Evolutionary conservation across 2,888 invertebrate genomes (phyloP).

Genomic region (Caenorhabditis panamensis): DNA sequence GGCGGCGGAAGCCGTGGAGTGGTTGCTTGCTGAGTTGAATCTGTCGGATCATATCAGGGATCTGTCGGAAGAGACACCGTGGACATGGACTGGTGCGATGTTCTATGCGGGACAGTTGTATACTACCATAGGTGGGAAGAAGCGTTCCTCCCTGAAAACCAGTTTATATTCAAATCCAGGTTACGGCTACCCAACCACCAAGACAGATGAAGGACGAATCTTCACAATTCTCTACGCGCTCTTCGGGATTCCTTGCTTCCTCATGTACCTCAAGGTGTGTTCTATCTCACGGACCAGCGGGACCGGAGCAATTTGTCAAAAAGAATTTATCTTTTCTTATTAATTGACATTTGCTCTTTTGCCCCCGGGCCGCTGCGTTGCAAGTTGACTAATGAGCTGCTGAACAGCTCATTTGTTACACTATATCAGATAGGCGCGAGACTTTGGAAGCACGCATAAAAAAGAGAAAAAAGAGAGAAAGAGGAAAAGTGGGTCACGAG

Average conservation of each 20-base stretch:
- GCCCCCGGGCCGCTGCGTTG: background rate
- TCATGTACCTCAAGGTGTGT: slow-evolving; percentile 74
- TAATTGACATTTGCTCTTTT: slow-evolving; percentile 44
- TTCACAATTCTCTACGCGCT: slow-evolving; percentile 78
- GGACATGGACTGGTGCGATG: slow-evolving; percentile 78
- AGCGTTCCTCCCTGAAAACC: background rate
- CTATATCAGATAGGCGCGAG: slow-evolving; percentile 25
- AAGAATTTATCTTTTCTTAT: slow-evolving; percentile 38
- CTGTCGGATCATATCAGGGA: slow-evolving; percentile 76
- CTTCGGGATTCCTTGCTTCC: slow-evolving; percentile 79
- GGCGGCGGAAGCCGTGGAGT: slow-evolving; percentile 77
- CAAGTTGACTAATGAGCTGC: slow-evolving; percentile 52
- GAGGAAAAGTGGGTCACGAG: background rate
- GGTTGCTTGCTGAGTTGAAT: slow-evolving; percentile 79
- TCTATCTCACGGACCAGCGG: too few relatives aligned
- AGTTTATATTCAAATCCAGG: slow-evolving; percentile 69
- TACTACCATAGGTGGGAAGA: slow-evolving; percentile 77
- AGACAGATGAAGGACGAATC: slow-evolving; percentile 74
- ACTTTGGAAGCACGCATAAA: slow-evolving; percentile 11
- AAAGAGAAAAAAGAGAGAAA: background rate
- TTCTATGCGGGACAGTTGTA: slow-evolving; percentile 80
- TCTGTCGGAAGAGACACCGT: slow-evolving; percentile 71
- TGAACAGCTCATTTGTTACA: slow-evolving; percentile 56
- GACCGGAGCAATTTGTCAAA: slow-evolving; percentile 54
- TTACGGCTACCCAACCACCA: slow-evolving; percentile 77